Base-by-base conservation (phyloP, 2,888 invertebrate species). In the Diplolepis rosae region DNA sequence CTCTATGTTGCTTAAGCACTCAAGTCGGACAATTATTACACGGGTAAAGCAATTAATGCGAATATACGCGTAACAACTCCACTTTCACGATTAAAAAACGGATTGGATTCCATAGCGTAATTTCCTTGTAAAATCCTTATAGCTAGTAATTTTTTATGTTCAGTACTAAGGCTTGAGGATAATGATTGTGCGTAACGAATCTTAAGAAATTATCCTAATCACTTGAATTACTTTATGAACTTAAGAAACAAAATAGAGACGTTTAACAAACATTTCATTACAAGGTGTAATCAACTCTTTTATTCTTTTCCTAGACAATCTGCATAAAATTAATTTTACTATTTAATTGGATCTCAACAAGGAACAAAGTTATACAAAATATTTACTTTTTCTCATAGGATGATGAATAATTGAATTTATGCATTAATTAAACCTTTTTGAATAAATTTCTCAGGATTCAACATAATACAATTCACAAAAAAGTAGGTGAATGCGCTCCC, bases 81-180 rank as follows among this genome's bases (percentile, higher is more conserved):
- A 56, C 32, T 56, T 32, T 56, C 54, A 32, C 54, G 18, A 56
- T 56, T 13, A 32, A 32, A 30, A 45, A 56, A 27, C 28, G 18
- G 30, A 32, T 56, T 18, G 18, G 32, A 30, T 30, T 54, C 15
- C 30, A 18, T 30, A 56, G 18, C 5, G 54, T 11, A 54, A 54
- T 54, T 54, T 56, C 18, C 30, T 32, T 18, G 11, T 56, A 1
- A 18, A 56, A 15, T 56, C 32, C n/a, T 1, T 45, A 9, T 1
- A 39, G 9, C 2, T 52, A 4, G 52, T 6, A n/a, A 52, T 52
- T 52, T 52, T 52, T 7, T 28, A 27, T n/a, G 28, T 28, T 48
- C 15, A 18, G 15, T 18, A 15, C 18, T 15, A n/a, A 48, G 18
- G n/a, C n/a, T n/a, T 39, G 13, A 13, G 1, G 13, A 39, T 39